A percentile compares a stretch with the other conserved stretches of the same genome.
phyloP scores from a whole-genome alignment of 2,113 vertebrate genomes.

The Fukomys damarensis region DNA sequence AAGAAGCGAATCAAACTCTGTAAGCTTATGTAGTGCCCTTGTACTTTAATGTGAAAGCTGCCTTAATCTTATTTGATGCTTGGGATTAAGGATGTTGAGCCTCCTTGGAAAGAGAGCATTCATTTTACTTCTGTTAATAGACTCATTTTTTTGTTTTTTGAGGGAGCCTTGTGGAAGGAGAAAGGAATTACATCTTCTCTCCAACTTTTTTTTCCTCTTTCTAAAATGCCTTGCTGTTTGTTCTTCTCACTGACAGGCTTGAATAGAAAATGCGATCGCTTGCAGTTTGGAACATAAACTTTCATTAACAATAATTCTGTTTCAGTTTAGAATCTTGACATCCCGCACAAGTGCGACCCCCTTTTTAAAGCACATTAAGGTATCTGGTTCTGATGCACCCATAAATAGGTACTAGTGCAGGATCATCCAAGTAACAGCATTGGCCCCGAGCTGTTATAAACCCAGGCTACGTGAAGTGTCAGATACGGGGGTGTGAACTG shows the following conservation, averaged over 20 bases:
- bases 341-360: not conserved
- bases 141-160: not conserved
- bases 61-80: not conserved
- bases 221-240: not conserved
- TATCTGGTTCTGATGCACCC: not conserved
- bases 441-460: not conserved
- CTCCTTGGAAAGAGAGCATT: not conserved
- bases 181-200: slow-evolving; percentile 58
- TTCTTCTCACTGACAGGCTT: not conserved
- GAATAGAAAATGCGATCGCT: not conserved
- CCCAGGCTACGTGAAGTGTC: not conserved
- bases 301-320: not conserved
- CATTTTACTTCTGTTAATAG: slow-evolving; percentile 44
- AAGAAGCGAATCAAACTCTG: not conserved
- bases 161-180: not conserved
- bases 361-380: not conserved
- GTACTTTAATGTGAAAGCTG: not conserved
- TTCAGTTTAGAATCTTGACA: not conserved
- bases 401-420: fast-evolving
- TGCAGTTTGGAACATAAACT: not conserved
- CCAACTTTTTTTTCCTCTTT: slow-evolving; percentile 1
- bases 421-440: too few relatives aligned
- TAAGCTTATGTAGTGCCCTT: not conserved
- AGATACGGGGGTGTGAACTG: not conserved
- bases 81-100: not conserved